Base-by-base conservation (phyloP, 2,888 invertebrate genomes). In the Colostygia pectinataria region DNA sequence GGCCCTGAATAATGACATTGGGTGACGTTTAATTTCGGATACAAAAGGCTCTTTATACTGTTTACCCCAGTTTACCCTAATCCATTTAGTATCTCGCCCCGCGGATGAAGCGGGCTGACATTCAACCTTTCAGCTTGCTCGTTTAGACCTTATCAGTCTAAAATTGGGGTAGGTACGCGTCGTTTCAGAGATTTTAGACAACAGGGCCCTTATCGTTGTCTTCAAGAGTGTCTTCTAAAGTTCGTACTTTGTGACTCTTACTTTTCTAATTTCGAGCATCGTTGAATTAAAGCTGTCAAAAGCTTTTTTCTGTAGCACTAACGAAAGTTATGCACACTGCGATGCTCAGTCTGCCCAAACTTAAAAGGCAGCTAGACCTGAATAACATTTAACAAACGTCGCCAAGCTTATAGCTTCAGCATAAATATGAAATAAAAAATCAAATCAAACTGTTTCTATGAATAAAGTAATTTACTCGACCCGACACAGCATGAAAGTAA, bases 51-150 rank as follows among this genome's bases (percentile, higher is more conserved):
- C 80, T 84, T 86, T 84, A 88, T 83, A 76, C 83, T 84, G 82
- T 85, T 88, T 86, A 84, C 86, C 83, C 87, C 86, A 83, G 82
- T 85, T 88, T 86, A 84, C 86, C 83, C 87, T 87, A 83, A 88
- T 86, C 87, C 73, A 75, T 77, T 77, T 76, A 77, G 71, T 56
- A 54, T 55, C 61, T 57, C 65, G 64, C 59, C 55, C 40, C 77
- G 72, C 71, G 72, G 46, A 52, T 52, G 52, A 52, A 47, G 52
- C 66, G 59, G 60, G 49, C 49, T 48, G 50, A 74, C 77, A 60
- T 60, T 53, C 58, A 65, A 71, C 67, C 77, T 77, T 80, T 81
- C 74, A 74, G 74, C 75, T 69, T 69, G 55, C 43, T 53, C 44
- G 40, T 48, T 42, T 53, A 57, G 53, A 52, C 46, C 29, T 42